phyloP scores from a whole-genome alignment of 2,888 invertebrate genomes.

The Spodoptera littoralis region DNA sequence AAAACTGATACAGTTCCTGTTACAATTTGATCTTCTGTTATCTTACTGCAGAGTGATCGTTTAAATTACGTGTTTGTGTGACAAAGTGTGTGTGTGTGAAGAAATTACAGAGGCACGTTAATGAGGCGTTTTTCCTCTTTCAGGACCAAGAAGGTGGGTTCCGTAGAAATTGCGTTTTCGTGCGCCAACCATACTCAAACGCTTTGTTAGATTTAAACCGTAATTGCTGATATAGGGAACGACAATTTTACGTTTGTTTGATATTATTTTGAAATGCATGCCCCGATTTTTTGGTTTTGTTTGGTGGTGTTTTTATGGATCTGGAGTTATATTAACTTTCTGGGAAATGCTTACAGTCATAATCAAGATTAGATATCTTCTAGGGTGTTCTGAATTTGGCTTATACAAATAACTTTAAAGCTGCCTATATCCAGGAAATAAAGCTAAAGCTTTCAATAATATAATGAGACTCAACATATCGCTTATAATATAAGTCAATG shows the following conservation, averaged over 20 bases:
- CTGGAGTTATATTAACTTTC: too few species aligned
- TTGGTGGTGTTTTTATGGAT: too few species aligned
- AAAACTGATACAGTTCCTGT: neutral
- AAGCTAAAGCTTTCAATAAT: too few species aligned
- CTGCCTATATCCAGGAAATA: too few species aligned
- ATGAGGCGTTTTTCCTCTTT: constrained; percentile 40
- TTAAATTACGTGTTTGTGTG: constrained; percentile 36
- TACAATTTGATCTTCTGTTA: constrained; percentile 21
- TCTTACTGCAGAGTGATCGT: neutral
- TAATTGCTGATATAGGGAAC: constrained; percentile 22
- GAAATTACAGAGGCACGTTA: constrained; percentile 33
- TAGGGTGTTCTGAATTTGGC: too few species aligned
- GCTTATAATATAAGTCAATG: too few species aligned
- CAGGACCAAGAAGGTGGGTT: constrained; percentile 24
- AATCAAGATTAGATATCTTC: too few species aligned
- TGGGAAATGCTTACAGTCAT: too few species aligned
- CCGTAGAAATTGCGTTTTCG: constrained; percentile 24
- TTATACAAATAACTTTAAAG: too few species aligned
- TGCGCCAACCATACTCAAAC: constrained; percentile 1
- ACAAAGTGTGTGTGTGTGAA: constrained; percentile 15
- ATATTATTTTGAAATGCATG: too few species aligned
- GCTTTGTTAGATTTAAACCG: constrained; percentile 34
- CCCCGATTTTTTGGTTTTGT: too few species aligned
- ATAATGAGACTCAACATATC: too few species aligned
- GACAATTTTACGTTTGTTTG: constrained; percentile 17